These are phyloP conservation scores for Anoplius nigerrimus DNA, from an alignment of 2,888 invertebrate genomes.

Conservation along the genomic window DNA sequence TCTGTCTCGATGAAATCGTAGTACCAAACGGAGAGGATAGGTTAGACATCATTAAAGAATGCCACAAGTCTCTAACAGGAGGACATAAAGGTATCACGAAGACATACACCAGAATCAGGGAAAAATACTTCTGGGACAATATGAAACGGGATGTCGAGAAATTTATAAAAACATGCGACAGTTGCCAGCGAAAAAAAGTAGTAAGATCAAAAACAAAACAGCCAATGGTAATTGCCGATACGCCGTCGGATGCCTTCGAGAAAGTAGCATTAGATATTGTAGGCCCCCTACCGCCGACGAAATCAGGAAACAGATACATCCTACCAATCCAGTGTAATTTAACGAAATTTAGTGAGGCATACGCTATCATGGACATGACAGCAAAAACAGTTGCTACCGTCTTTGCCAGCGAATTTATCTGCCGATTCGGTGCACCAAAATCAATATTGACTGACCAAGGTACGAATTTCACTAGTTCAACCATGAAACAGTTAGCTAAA, in stretches of 20 bases:
- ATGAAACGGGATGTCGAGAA: neutral
- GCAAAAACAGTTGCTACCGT: conserved; percentile 20
- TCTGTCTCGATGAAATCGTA: neutral
- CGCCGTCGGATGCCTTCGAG: conserved; percentile 34
- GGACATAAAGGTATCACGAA: conserved; percentile 19
- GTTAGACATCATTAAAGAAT: neutral
- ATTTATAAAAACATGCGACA: neutral
- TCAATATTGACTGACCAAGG: conserved; percentile 30
- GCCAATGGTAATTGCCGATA: conserved; percentile 39
- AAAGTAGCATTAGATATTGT: conserved; percentile 45
- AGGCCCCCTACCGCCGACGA: too few species aligned
- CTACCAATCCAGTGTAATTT: conserved; percentile 26
- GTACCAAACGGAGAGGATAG: neutral
- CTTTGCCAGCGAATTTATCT: conserved; percentile 24
- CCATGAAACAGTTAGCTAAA: too few species aligned
- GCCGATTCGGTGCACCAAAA: conserved; percentile 18
- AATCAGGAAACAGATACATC: conserved; percentile 27
- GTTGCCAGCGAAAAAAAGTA: neutral
- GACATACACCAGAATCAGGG: conserved; percentile 18
- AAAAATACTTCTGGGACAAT: neutral
- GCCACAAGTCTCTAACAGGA: neutral
- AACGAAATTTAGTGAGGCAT: conserved; percentile 28
- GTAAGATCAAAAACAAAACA: conserved; percentile 19
- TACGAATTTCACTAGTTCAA: conserved; percentile 14
- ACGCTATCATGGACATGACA: conserved; percentile 11